phyloP scores from a whole-genome alignment of 1,140 invertebrate genomes.

The honey bee (Apis mellifera) region DNA sequence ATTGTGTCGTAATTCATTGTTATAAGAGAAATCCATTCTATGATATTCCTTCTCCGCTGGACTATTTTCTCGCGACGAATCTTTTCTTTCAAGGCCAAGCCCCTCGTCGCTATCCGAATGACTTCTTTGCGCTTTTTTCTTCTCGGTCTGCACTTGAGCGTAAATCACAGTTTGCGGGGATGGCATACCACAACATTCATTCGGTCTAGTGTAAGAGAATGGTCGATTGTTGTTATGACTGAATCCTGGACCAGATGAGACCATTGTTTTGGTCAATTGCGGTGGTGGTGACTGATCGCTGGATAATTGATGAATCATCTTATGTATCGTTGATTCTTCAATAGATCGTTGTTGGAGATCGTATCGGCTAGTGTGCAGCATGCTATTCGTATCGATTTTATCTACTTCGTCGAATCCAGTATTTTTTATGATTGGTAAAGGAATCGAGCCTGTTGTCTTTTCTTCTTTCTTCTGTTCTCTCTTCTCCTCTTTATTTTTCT shows the following conservation, averaged over 20 bases:
- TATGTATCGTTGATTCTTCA: constrained; percentile 76
- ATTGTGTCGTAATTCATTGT: constrained; percentile 70
- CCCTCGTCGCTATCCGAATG: constrained; percentile 89
- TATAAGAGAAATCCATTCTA: constrained; percentile 72
- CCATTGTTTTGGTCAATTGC: constrained; percentile 82
- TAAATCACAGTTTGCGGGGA: constrained; percentile 84
- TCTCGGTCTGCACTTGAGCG: constrained; percentile 87
- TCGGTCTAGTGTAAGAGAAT: constrained; percentile 87
- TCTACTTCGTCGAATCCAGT: constrained; percentile 61
- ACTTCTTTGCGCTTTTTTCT: constrained; percentile 81
- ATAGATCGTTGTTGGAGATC: constrained; percentile 63
- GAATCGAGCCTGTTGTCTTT: constrained; percentile 14
- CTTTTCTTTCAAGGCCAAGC: constrained; percentile 85
- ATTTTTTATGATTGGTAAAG: constrained; percentile 42
- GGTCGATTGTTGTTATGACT: constrained; percentile 88
- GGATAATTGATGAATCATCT: constrained; percentile 78
- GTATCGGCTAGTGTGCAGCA: constrained; percentile 77
- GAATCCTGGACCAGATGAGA: constrained; percentile 83
- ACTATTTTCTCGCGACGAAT: constrained; percentile 78
- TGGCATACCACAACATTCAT: constrained; percentile 70
- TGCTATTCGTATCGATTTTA: constrained; percentile 69
- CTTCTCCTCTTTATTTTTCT: constrained; percentile 13
- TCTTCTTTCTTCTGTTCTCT: background rate
- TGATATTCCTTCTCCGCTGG: constrained; percentile 78
- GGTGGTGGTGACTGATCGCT: constrained; percentile 84